Evolutionary conservation across 2,888 invertebrate genomes (phyloP).

Genomic region (Caenorhabditis sp.): DNA sequence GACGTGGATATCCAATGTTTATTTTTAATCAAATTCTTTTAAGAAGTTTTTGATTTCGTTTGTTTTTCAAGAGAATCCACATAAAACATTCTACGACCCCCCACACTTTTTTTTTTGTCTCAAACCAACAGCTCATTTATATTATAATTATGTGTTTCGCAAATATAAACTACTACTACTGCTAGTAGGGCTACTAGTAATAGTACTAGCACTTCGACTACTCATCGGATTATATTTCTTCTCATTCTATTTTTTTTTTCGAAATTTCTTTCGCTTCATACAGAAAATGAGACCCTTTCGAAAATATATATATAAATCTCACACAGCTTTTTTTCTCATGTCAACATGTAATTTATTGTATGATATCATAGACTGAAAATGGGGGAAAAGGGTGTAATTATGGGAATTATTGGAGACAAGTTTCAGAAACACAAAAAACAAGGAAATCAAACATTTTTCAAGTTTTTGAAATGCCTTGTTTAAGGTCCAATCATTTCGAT

Average conservation of each 20-base stretch:
- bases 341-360: conserved; percentile 13
- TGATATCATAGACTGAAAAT: conserved; percentile 2
- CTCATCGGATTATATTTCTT: neutral
- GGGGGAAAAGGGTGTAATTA: neutral
- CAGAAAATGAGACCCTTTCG: neutral
- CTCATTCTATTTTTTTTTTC: neutral
- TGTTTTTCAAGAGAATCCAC: too few relatives aligned
- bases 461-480: too few relatives aligned
- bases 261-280: neutral
- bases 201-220: neutral
- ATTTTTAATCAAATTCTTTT: too few relatives aligned
- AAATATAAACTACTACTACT: neutral
- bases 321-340: neutral
- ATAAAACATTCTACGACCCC: too few relatives aligned
- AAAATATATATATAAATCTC: neutral
- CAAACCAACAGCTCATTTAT: too few relatives aligned
- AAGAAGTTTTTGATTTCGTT: too few relatives aligned
- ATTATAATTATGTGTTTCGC: too few relatives aligned
- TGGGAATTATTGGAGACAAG: neutral
- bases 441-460: too few relatives aligned
- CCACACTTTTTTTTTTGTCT: too few relatives aligned
- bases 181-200: neutral
- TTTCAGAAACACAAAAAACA: too few relatives aligned
- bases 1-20: too few relatives aligned
- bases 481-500: too few relatives aligned